Base-by-base conservation (phyloP, 2,113 vertebrate genomes). In the Delphinapterus leucas region DNA sequence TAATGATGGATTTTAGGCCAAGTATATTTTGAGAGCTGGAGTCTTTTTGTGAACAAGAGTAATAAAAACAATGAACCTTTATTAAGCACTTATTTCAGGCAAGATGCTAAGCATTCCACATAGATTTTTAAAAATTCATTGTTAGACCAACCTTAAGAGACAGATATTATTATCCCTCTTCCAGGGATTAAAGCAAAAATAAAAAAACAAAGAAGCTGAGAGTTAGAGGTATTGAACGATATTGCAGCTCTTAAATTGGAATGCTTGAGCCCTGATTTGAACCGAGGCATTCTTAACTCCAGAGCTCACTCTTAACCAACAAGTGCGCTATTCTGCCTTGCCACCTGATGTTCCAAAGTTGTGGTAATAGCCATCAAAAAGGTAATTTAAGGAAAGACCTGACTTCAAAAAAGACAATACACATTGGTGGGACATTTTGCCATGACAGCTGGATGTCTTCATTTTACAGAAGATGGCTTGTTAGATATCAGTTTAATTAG, bases 71-170 rank as follows among this genome's bases (percentile, higher is more conserved):
- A 76, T 49, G 33, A 84, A 76, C 5, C 0, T 90, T 88, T 94
- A 84, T 79, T 82, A 63, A 94, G 20, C 60, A 93, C 3, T 82
- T 93, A 77, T 70, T 89, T 88, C 15, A 89, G 73, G 31, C 17
- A 96, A 89, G 77, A 92, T 89, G 41, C 61, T 84, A 86, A 95
- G 26, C 28, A 89, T 86, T 92, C 28, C 28, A 82, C 21, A 65
- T 21, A 25, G 25, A 85, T 85, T 90, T 88, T 86, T 44, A 73
- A 86, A 79, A 92, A 36, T 60, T 58, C 5, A 44, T 61, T 81
- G 1, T 80, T 86, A 91, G 28, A 70, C 38, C 12, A 91, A 88
- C 13, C 3, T 4, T 71, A 73, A 89, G 17, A 86, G 88, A 44
- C 2, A 74, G 12, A 23, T 61, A 86, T 36, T 38, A 49, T 82